These are phyloP conservation scores for Drosophila dunni DNA, from an alignment of 1,140 invertebrate genomes.

Conservation along the genomic window DNA sequence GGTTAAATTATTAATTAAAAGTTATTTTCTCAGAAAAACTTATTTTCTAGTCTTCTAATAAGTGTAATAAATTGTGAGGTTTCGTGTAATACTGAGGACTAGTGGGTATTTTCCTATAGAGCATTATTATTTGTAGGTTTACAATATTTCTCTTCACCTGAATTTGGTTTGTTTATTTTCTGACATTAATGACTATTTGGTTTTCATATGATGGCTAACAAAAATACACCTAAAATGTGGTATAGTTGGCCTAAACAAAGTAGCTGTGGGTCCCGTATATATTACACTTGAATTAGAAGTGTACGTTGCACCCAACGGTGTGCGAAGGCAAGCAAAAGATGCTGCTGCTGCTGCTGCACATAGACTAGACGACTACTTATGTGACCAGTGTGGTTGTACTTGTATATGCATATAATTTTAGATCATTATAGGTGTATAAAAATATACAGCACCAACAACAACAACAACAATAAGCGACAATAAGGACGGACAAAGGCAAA, in stretches of 20 bases:
- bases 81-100: too few species aligned
- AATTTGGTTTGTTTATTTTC: too few species aligned
- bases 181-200: too few species aligned
- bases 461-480: constrained; percentile 46
- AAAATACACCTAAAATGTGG: background rate
- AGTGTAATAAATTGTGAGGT: too few species aligned
- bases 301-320: constrained; percentile 65
- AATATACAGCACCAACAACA: constrained; percentile 59
- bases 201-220: too few species aligned
- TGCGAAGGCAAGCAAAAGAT: constrained; percentile 49
- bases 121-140: too few species aligned
- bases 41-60: too few species aligned
- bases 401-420: constrained; percentile 73
- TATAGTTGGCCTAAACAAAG: constrained; percentile 49
- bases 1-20: too few species aligned
- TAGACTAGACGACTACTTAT: constrained; percentile 37
- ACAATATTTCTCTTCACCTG: too few species aligned
- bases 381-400: constrained; percentile 19
- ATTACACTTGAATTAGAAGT: constrained; percentile 80
- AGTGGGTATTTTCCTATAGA: too few species aligned
- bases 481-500: constrained; percentile 66
- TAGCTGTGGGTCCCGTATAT: constrained; percentile 54
- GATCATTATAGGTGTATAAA: constrained; percentile 76
- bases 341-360: constrained; percentile 17
- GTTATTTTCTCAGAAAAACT: too few species aligned